Conservation (phyloP, 2,888 invertebrate genomes). For the Drosophila lacicola region DNA sequence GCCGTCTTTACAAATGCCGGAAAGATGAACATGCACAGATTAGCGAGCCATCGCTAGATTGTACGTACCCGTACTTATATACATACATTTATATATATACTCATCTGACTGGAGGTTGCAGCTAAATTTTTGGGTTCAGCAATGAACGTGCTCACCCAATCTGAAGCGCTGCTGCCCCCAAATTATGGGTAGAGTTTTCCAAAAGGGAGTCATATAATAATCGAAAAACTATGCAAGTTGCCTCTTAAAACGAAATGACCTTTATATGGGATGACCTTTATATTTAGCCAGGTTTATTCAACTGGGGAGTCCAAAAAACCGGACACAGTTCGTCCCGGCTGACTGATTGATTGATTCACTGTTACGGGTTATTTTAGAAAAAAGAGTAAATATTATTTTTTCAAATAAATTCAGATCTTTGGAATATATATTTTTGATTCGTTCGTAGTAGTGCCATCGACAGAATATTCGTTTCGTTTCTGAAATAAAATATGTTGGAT, state of each 20-base stretch:
- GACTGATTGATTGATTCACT: too few relatives aligned
- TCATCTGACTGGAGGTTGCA: constrained; percentile 3
- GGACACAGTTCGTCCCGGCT: too few relatives aligned
- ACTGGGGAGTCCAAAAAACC: too few relatives aligned
- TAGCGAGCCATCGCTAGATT: constrained; percentile 20
- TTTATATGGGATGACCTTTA: neutral
- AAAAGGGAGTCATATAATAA: neutral
- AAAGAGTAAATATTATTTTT: too few relatives aligned
- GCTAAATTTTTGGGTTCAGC: neutral
- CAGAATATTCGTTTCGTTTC: too few relatives aligned
- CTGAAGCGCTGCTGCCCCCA: neutral
- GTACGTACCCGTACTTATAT: neutral
- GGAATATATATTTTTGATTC: too few relatives aligned
- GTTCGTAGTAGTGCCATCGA: too few relatives aligned
- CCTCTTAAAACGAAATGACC: neutral
- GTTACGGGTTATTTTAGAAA: too few relatives aligned
- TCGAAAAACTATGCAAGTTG: neutral
- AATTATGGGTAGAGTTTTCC: neutral
- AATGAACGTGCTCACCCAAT: neutral
- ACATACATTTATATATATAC: neutral
- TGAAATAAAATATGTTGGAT: too few relatives aligned
- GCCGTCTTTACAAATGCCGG: constrained; percentile 65
- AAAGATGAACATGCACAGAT: constrained; percentile 69
- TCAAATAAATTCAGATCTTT: too few relatives aligned
- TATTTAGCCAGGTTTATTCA: neutral